A percentile compares a stretch with the other conserved stretches of the same genome.
phyloP scores from a whole-genome alignment of 92 coral and sea anemone species.

The Palythoa heliodiscus region DNA sequence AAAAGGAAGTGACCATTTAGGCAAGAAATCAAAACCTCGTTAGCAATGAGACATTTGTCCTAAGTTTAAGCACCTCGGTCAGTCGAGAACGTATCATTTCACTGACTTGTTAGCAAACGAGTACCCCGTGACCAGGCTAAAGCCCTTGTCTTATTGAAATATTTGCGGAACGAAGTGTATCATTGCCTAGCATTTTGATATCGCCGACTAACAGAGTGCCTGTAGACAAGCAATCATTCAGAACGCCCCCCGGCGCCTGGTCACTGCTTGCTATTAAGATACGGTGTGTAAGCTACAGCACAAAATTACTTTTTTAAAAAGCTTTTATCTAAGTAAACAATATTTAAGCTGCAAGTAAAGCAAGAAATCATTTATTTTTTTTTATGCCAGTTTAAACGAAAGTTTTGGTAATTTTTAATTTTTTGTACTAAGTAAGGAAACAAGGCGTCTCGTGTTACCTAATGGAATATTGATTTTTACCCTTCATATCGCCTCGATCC shows the following conservation, averaged over 20 bases:
- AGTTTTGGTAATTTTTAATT: neutral
- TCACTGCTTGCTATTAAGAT: neutral
- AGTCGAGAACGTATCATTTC: neutral
- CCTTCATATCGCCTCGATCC: too few species aligned
- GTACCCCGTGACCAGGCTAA: too few species aligned
- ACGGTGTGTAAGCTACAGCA: neutral
- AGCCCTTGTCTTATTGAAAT: neutral
- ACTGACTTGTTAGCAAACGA: conserved; percentile 40
- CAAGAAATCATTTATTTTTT: neutral
- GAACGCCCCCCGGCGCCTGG: neutral
- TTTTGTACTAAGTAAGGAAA: neutral
- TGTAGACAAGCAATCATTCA: neutral
- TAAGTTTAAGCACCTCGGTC: neutral
- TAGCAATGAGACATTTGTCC: conserved; percentile 40
- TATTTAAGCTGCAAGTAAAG: neutral
- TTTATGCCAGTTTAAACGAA: neutral
- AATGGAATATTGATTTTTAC: neutral
- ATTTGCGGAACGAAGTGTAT: conserved; percentile 19
- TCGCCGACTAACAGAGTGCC: conserved; percentile 19
- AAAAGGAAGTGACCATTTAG: conserved; percentile 19
- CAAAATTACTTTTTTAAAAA: neutral
- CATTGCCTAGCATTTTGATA: neutral
- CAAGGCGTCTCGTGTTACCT: neutral
- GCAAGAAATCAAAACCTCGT: conserved; percentile 36
- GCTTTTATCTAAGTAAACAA: conserved; percentile 2